Evolutionary conservation across 2,797 vertebrate genomes (phyloP), one percentile per base, ranked within the genome.

Genomic region (Ispidina picta): DNA sequence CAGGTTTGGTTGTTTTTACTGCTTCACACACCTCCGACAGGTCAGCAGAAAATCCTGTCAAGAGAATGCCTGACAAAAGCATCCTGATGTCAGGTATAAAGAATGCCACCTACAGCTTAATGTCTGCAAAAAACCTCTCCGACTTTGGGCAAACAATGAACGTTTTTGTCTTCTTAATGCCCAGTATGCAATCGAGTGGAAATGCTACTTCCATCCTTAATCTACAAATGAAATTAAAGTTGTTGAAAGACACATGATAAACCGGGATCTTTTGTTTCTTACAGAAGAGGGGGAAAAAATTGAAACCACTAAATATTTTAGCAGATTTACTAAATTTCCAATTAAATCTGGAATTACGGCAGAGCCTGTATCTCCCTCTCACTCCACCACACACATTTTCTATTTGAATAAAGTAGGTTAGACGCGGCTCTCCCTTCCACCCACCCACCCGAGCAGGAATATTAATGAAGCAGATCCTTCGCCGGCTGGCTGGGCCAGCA

Each of bases 151-250:
- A 93, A 93, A 98, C 98, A 98, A 98, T 97, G 97, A 93, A 37
- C 29, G 85, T 59, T 97, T 98, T 98, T 98, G 98, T 98, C 95
- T 97, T 81, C 95, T 86, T 96, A 96, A 97, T 97, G 97, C 95
- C 96, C 95, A 77, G 96, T 90, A 97, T 94, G 97, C 97, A 97
- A 97, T 97, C 92, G 95, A 98, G 98, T 98, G 98, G 98, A 98
- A 98, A 98, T 98, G 97, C 96, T 97, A 97, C 97, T 98, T 98
- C 97, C 98, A 98, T 96, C 94, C 55, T 75, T 97, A 98, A 98
- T 98, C 98, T 98, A 97, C 96, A 97, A 97, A 97, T 97, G 97
- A 98, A 98, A 98, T 98, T 98, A 98, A 98, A 98, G 96, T 98
- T 98, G 98, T 97, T 98, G 98, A 98, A 97, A 98, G 98, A 98